A percentile compares a stretch with the other conserved stretches of the same genome.
phyloP scores from a whole-genome alignment of 2,888 invertebrate genomes.

The Dasypogon diadema region DNA sequence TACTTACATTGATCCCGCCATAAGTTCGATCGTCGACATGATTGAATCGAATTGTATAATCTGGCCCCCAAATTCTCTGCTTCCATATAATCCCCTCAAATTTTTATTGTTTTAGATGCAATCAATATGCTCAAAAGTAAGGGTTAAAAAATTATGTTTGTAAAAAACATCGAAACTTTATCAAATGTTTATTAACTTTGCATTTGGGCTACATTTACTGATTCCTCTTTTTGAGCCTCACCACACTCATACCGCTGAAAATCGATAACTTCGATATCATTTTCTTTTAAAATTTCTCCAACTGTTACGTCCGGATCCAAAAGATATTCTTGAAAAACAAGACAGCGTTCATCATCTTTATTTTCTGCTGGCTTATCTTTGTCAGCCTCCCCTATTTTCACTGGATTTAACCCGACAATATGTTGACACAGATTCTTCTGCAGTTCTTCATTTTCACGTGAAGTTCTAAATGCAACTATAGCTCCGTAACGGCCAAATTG shows the following conservation, averaged over 20 bases:
- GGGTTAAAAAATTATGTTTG: too few species aligned
- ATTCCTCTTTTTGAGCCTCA: conserved; percentile 67
- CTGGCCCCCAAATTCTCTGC: too few species aligned
- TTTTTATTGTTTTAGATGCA: too few species aligned
- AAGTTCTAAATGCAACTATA: conserved; percentile 77
- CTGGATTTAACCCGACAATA: conserved; percentile 89
- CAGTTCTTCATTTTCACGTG: conserved; percentile 67
- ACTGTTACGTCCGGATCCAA: conserved; percentile 82
- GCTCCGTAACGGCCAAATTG: conserved; percentile 88
- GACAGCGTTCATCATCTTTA: conserved; percentile 81
- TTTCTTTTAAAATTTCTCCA: conserved; percentile 77
- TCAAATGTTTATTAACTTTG: not conserved
- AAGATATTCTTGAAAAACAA: conserved; percentile 90
- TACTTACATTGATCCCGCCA: too few species aligned
- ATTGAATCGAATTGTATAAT: too few species aligned
- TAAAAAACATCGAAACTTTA: not conserved
- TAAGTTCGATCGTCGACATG: too few species aligned
- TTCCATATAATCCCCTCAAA: too few species aligned
- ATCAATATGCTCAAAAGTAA: too few species aligned
- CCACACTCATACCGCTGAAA: conserved; percentile 92
- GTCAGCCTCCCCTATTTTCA: conserved; percentile 76
- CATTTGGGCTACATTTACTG: conserved; percentile 6
- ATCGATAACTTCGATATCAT: conserved; percentile 78
- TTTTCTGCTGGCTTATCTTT: conserved; percentile 75
- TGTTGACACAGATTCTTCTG: conserved; percentile 90